Evolutionary conservation across 2,797 vertebrate species (phyloP).

Genomic region (Parauchenoglanis ngamensis): DNA sequence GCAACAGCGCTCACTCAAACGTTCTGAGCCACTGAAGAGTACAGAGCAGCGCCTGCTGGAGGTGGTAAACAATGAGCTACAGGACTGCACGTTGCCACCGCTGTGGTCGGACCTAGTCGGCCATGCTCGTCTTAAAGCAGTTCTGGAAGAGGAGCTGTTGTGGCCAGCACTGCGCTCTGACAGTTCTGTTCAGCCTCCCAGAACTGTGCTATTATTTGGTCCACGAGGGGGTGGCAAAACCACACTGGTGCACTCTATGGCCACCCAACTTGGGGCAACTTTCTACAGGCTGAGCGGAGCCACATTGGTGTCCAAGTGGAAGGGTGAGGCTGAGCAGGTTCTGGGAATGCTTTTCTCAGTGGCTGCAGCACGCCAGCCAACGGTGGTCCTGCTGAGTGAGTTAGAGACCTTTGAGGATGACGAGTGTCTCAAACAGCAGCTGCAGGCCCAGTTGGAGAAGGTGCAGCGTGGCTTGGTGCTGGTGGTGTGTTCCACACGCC

Average conservation of each 20-base stretch:
- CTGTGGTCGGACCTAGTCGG: slow-evolving; percentile 90
- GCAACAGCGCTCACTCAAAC: slow-evolving; percentile 71
- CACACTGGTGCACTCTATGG: slow-evolving; percentile 86
- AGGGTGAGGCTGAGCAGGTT: slow-evolving; percentile 87
- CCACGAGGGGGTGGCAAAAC: slow-evolving; percentile 86
- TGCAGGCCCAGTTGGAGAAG: slow-evolving; percentile 86
- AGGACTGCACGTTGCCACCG: slow-evolving; percentile 85
- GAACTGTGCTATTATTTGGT: slow-evolving; percentile 89
- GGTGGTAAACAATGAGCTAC: slow-evolving; percentile 83
- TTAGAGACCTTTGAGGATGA: slow-evolving; percentile 79
- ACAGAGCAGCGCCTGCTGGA: slow-evolving; percentile 83
- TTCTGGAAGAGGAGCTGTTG: slow-evolving; percentile 91
- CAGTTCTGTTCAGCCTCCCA: slow-evolving; percentile 73
- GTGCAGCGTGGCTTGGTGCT: slow-evolving; percentile 76
- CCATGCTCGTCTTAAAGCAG: slow-evolving; percentile 84
- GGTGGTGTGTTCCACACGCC: slow-evolving; percentile 85
- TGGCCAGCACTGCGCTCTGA: slow-evolving; percentile 90
- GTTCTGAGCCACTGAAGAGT: slow-evolving; percentile 79
- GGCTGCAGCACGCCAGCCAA: slow-evolving; percentile 81
- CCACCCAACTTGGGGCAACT: slow-evolving; percentile 88
- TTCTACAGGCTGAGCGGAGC: slow-evolving; percentile 83
- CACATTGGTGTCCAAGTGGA: slow-evolving; percentile 83
- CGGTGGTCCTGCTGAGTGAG: slow-evolving; percentile 88
- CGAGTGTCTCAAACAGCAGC: slow-evolving; percentile 79
- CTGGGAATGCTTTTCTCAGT: slow-evolving; percentile 85